Evolutionary conservation across 2,797 vertebrate genomes (phyloP).

Genomic region (Dicrostonyx torquatus): DNA sequence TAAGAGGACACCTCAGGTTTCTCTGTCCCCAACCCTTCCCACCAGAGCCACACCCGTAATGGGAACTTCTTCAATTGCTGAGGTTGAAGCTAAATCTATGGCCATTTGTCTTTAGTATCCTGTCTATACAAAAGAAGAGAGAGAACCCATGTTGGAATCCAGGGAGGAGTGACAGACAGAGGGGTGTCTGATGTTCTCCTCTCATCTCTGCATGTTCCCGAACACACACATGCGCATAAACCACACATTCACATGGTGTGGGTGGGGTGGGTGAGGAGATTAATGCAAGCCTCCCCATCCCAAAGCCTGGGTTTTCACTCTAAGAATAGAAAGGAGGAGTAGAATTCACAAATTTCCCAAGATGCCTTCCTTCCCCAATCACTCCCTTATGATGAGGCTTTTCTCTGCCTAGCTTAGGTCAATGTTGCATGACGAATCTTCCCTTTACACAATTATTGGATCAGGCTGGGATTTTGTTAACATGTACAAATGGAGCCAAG

Average conservation of each 20-base stretch:
- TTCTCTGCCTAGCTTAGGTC: constrained; percentile 55
- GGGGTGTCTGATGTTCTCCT: background rate
- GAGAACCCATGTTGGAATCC: background rate
- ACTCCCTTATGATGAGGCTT: constrained; percentile 42
- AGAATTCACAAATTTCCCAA: constrained; percentile 50
- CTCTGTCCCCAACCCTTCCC: background rate
- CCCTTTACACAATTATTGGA: constrained; percentile 64
- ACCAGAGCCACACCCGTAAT: background rate
- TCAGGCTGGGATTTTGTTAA: constrained; percentile 56
- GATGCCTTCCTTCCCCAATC: background rate
- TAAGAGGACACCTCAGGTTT: background rate
- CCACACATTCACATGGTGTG: background rate
- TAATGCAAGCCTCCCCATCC: background rate
- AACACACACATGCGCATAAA: background rate
- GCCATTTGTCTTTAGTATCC: background rate
- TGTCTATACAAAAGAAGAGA: background rate
- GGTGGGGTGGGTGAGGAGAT: background rate
- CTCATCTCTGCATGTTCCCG: background rate
- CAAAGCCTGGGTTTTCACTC: constrained; percentile 40
- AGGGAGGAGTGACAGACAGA: background rate
- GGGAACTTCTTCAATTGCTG: background rate
- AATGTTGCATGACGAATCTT: constrained; percentile 54
- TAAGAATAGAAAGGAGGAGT: constrained; percentile 34
- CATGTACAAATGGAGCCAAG: constrained; percentile 63
- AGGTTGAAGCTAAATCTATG: background rate